Evolutionary conservation across 1,140 invertebrate genomes (phyloP).

Genomic region (Bactericera cockerelli): DNA sequence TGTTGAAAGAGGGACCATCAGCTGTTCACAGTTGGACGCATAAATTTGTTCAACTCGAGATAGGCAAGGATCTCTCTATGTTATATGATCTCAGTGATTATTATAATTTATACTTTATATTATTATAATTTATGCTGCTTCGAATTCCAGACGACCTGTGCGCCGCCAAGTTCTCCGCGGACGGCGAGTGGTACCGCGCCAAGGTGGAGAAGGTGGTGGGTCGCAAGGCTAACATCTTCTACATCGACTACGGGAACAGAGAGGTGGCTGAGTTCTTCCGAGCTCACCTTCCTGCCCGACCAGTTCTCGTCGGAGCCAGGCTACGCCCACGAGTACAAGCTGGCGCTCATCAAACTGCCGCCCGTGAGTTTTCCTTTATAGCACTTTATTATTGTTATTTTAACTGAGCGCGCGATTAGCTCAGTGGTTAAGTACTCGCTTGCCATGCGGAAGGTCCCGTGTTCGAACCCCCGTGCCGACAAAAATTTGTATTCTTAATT

Average conservation of each 20-base stretch:
- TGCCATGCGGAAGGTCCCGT: too few species aligned
- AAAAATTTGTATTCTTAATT: too few species aligned
- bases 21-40: too few species aligned
- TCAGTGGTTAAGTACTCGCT: too few species aligned
- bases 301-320: conserved; percentile 55
- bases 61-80: too few species aligned
- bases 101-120: too few species aligned
- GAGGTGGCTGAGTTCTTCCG: conserved; percentile 40
- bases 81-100: too few species aligned
- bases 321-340: conserved; percentile 68
- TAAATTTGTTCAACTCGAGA: too few species aligned
- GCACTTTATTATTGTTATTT: conserved; percentile 39
- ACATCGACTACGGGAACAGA: conserved; percentile 93
- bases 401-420: too few species aligned
- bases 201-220: conserved; percentile 74
- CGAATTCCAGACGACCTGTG: conserved; percentile 53
- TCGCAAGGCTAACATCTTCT: conserved; percentile 45
- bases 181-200: conserved; percentile 85
- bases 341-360: conserved; percentile 71
- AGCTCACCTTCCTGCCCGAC: conserved; percentile 62
- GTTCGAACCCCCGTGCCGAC: too few species aligned
- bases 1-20: too few species aligned
- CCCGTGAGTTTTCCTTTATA: conserved; percentile 25
- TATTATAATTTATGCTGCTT: too few species aligned
- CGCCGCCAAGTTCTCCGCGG: conserved; percentile 69